phyloP scores from a whole-genome alignment of 2,113 vertebrate genomes.

The Brevimyrus niger region DNA sequence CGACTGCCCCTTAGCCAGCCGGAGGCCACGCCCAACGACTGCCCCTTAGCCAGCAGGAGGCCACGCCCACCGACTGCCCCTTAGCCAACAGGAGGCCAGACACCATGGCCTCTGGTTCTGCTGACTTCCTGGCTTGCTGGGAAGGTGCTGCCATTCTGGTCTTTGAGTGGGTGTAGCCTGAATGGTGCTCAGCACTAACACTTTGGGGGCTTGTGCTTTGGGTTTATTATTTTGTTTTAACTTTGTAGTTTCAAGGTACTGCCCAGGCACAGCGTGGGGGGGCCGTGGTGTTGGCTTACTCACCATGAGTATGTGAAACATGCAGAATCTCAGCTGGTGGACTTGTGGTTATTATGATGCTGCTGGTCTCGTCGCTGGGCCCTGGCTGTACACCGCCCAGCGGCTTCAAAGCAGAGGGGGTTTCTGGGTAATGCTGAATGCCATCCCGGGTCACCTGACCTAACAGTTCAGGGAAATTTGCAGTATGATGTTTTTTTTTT shows the following conservation, averaged over 20 bases:
- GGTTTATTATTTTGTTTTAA: slow-evolving; percentile 20
- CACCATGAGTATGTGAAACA: slow-evolving; percentile 37
- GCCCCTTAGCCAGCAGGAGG: slow-evolving; percentile 59
- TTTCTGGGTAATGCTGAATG: slow-evolving; percentile 51
- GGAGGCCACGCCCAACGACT: slow-evolving; percentile 24
- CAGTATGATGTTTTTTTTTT: slow-evolving; percentile 42
- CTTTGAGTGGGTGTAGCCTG: slow-evolving; percentile 49
- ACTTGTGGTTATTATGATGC: slow-evolving; percentile 63
- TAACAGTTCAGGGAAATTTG: slow-evolving; percentile 44
- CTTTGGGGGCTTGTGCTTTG: slow-evolving; percentile 24
- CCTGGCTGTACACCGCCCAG: slow-evolving; percentile 77
- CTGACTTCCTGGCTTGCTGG: slow-evolving; percentile 52
- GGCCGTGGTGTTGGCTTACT: slow-evolving; percentile 56
- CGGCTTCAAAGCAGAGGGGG: slow-evolving; percentile 63
- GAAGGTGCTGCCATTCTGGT: slow-evolving; percentile 60
- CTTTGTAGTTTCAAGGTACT: slow-evolving; percentile 14
- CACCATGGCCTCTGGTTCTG: slow-evolving; percentile 62
- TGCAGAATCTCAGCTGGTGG: slow-evolving; percentile 75
- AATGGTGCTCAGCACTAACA: slow-evolving; percentile 48
- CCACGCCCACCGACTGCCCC: slow-evolving; percentile 43
- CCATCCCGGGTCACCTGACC: slow-evolving; percentile 34
- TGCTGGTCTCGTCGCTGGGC: slow-evolving; percentile 80
- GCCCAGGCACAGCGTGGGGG: slow-evolving; percentile 59
- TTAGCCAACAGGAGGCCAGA: not conserved
- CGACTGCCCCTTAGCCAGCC: slow-evolving; percentile 19